A percentile compares a stretch with the other conserved stretches of the same genome.
These are phyloP conservation scores for Daubentonia madagascariensis DNA, from an alignment of 2,113 vertebrate genomes.

Conservation along the genomic window DNA sequence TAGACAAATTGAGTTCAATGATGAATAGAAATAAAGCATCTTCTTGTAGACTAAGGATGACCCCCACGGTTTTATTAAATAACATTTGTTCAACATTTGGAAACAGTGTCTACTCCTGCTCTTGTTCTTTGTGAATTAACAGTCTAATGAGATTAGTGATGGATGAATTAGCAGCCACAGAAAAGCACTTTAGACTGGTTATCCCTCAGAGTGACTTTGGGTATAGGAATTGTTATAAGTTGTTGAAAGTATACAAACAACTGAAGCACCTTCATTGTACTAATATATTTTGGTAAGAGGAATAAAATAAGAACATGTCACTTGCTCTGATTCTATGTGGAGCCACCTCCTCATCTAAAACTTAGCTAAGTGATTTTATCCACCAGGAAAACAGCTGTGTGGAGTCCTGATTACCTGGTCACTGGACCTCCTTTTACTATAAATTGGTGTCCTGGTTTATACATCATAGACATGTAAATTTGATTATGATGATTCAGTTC, in stretches of 20 bases:
- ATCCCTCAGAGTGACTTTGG: background rate
- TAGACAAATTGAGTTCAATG: background rate
- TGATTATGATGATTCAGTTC: background rate
- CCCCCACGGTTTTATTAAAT: background rate
- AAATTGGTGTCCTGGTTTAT: background rate
- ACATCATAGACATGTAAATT: background rate
- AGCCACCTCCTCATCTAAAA: background rate
- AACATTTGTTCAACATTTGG: background rate
- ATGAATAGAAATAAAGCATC: background rate
- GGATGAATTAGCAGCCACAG: conserved; percentile 36
- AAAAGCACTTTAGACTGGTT: background rate
- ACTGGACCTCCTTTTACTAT: background rate
- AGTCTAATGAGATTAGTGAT: conserved; percentile 61
- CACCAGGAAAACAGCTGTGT: background rate
- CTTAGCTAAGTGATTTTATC: too few species aligned
- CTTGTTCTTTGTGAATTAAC: conserved; percentile 45
- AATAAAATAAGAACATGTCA: background rate
- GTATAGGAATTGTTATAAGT: background rate
- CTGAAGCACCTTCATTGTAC: background rate
- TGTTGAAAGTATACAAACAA: background rate
- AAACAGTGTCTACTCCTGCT: background rate
- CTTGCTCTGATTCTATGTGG: background rate
- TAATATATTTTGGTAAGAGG: background rate
- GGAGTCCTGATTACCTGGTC: background rate
- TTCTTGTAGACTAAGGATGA: background rate